phyloP scores from a whole-genome alignment of 2,888 invertebrate species.

The Caenorhabditis angaria region DNA sequence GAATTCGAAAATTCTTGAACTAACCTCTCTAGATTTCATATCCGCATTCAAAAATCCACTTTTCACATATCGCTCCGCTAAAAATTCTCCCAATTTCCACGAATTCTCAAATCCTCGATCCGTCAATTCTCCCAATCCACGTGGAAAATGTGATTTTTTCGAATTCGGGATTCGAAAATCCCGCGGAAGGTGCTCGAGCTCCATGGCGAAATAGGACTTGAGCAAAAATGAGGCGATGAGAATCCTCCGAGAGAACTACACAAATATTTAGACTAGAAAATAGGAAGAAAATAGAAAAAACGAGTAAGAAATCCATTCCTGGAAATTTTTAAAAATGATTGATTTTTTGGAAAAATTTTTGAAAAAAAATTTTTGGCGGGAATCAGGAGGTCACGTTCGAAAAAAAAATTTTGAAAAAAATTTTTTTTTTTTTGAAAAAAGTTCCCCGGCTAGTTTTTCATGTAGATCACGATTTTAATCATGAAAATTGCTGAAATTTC shows the following conservation, averaged over 20 bases:
- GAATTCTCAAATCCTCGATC: conserved; percentile 33
- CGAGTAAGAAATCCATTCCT: no score
- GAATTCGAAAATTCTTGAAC: no score
- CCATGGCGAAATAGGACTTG: conserved; percentile 42
- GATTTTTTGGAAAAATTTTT: no score
- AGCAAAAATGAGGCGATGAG: neutral
- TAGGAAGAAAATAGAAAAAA: no score
- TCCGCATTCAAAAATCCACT: conserved; percentile 18
- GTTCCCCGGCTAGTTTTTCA: no score
- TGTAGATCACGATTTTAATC: no score
- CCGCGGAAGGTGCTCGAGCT: conserved; percentile 31
- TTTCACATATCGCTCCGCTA: conserved; percentile 25
- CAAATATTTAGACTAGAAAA: no score
- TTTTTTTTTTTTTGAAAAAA: neutral
- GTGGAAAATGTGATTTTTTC: conserved; percentile 9
- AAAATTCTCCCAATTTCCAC: conserved; percentile 17
- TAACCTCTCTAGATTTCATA: conserved; percentile 10
- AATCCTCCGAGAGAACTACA: no score
- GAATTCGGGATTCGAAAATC: conserved; percentile 14
- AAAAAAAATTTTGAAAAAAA: no score
- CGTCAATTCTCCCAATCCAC: conserved; percentile 12
- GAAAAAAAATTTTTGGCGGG: no score
- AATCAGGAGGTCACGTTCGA: no score
- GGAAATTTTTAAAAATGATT: no score
- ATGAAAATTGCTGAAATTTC: neutral